Evolutionary conservation across 2,797 vertebrate species (phyloP), one percentile per base, ranked within the genome.

Genomic region (Argyrosomus regius): DNA sequence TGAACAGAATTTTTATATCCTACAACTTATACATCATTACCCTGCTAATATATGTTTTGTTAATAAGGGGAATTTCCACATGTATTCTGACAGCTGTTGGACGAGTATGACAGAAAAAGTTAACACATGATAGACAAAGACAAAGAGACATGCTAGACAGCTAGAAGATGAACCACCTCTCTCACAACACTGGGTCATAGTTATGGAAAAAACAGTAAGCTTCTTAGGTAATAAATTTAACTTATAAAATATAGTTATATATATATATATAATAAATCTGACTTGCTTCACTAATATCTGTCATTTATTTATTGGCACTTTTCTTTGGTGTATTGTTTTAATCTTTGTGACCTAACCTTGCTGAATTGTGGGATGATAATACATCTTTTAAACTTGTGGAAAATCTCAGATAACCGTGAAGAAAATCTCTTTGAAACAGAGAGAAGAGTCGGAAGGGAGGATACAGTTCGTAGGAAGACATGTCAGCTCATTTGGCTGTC

Each of bases 61-160:
- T n/a, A 13, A 60, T 3, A 35, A n/a, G 28, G 8, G 20, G 9
- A 6, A 3, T 13, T 17, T 26, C 12, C 17, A 61, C 28, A 49
- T 48, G 18, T 48, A 48, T 20, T 12, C 20, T 57, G 6, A 17
- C 13, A 13, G 0, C 14, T 11, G 43, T 45, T 12, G 43, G 43
- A 45, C 11, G 43, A 56, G 20, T 58, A 46, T n/a, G n/a, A 41
- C 5, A 35, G 22, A 48, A 39, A 59, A 4, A 10, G 6, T 3
- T 4, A 12, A 58, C n/a, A 16, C 5, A 39, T 16, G 28, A 57
- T 18, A 3, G 22, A 26, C 2, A 53, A 6, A 54, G 41, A 75
- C 14, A 77, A 24, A 46, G 17, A 84, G n/a, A 78, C 60, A 5
- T 17, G 31, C 82, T 48, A n/a, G 71, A 70, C 24, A 67, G 24